phyloP scores from a whole-genome alignment of 2,888 invertebrate species.

The Melanchra persicariae region DNA sequence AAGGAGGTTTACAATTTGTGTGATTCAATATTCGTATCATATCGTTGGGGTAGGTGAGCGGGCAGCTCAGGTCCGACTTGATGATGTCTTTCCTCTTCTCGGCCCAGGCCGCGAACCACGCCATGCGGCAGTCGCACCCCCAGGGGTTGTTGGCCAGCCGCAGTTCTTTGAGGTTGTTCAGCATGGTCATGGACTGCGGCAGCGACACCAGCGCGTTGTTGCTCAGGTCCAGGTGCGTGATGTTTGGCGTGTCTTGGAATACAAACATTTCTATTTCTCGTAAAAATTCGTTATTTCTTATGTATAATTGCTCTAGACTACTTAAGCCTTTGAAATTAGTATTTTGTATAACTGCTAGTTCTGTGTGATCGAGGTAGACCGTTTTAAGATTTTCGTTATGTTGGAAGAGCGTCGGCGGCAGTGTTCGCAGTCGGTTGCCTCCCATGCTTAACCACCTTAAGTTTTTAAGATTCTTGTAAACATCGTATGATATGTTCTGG shows the following conservation, averaged over 20 bases:
- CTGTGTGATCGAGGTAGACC: slow-evolving; percentile 92
- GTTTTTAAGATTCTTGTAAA: slow-evolving; percentile 91
- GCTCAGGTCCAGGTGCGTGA: slow-evolving; percentile 93
- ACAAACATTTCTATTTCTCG: slow-evolving; percentile 92
- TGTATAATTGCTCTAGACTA: slow-evolving; percentile 90
- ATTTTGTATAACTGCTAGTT: slow-evolving; percentile 92
- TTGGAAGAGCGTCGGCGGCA: slow-evolving; percentile 92
- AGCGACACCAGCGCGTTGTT: slow-evolving; percentile 93
- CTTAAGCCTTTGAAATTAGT: slow-evolving; percentile 92
- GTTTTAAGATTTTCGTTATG: slow-evolving; percentile 91
- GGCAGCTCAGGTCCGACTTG: slow-evolving; percentile 92
- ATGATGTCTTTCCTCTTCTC: slow-evolving; percentile 87
- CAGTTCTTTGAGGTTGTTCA: slow-evolving; percentile 92
- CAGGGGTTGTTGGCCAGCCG: slow-evolving; percentile 94
- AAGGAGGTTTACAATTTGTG: slow-evolving; percentile 93
- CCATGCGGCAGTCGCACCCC: slow-evolving; percentile 96
- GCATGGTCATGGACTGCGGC: slow-evolving; percentile 92
- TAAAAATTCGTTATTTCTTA: slow-evolving; percentile 92
- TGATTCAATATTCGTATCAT: slow-evolving; percentile 93
- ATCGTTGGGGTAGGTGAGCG: slow-evolving; percentile 92
- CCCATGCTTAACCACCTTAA: slow-evolving; percentile 91
- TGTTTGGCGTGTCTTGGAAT: slow-evolving; percentile 91
- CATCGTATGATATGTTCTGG: slow-evolving; percentile 90
- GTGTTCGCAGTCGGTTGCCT: slow-evolving; percentile 90
- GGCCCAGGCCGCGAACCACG: slow-evolving; percentile 92